These are phyloP conservation scores for Blomia tropicalis DNA, from an alignment of 2,888 invertebrate genomes.

Conservation along the genomic window DNA sequence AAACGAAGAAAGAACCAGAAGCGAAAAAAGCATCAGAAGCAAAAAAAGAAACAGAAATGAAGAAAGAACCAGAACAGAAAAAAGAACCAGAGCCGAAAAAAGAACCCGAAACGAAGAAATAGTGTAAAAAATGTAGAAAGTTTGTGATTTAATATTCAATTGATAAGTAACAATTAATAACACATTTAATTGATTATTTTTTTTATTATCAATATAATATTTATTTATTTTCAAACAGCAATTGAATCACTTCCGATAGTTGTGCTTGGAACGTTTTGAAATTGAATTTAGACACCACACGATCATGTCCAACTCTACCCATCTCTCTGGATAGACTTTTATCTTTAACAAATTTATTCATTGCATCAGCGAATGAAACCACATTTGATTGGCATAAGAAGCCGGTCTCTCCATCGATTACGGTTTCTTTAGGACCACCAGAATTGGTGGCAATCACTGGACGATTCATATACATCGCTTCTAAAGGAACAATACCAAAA, in stretches of 20 bases:
- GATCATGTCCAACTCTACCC: conserved; percentile 40
- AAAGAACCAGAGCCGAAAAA: not conserved
- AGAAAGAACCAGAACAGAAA: no score
- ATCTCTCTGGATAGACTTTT: conserved; percentile 47
- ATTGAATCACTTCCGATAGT: conserved; percentile 7
- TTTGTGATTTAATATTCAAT: no score
- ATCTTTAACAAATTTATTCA: conserved; percentile 51
- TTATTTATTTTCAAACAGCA: not conserved
- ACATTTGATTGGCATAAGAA: conserved; percentile 55
- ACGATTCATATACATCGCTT: conserved; percentile 84
- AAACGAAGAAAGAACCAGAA: not conserved
- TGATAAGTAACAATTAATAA: not conserved
- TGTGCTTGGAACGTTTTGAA: conserved; percentile 24
- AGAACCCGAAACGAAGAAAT: no score
- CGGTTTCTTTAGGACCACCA: conserved; percentile 88
- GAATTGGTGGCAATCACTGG: conserved; percentile 88
- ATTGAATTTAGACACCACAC: conserved; percentile 28
- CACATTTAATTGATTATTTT: not conserved
- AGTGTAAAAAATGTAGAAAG: no score
- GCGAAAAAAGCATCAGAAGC: not conserved
- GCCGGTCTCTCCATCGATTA: conserved; percentile 60
- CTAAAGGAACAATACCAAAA: conserved; percentile 96
- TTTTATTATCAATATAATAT: conserved; percentile 1
- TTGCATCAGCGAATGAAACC: conserved; percentile 57
- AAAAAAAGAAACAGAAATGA: not conserved